Evolutionary conservation across 2,888 invertebrate genomes (phyloP).

Genomic region (Synanthedon tipuliformis): DNA sequence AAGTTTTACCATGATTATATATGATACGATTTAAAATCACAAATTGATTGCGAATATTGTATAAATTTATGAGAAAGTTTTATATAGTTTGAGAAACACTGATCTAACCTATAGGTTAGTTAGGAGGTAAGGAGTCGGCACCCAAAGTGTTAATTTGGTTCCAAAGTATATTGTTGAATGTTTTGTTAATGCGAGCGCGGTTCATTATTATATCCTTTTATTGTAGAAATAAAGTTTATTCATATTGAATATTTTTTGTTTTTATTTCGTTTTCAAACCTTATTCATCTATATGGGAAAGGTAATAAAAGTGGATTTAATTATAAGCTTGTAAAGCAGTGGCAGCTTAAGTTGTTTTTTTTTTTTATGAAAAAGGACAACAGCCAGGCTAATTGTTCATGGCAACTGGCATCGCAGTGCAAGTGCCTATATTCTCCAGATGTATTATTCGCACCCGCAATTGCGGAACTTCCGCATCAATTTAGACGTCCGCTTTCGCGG

Average conservation of each 20-base stretch:
- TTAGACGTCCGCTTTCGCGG: no score
- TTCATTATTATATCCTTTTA: conserved; percentile 56
- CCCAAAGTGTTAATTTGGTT: conserved; percentile 62
- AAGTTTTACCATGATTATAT: background rate
- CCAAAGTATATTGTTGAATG: conserved; percentile 68
- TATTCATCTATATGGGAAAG: no score
- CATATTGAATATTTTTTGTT: conserved; percentile 39
- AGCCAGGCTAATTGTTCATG: no score
- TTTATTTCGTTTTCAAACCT: background rate
- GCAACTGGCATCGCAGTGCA: no score
- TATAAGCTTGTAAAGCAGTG: no score
- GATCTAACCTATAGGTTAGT: conserved; percentile 44
- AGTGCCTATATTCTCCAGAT: no score
- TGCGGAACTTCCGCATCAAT: no score
- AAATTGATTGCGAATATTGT: conserved; percentile 1
- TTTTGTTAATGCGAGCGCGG: conserved; percentile 56
- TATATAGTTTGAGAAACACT: conserved; percentile 63
- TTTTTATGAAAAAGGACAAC: no score
- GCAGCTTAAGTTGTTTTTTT: no score
- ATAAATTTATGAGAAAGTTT: conserved; percentile 6
- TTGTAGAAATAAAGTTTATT: conserved; percentile 69
- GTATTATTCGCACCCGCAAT: no score
- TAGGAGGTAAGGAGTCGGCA: conserved; percentile 61
- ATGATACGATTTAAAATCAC: background rate
- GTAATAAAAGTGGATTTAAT: no score